Evolutionary conservation across 2,888 invertebrate species (phyloP).

Genomic region (Drosophila koepferae): DNA sequence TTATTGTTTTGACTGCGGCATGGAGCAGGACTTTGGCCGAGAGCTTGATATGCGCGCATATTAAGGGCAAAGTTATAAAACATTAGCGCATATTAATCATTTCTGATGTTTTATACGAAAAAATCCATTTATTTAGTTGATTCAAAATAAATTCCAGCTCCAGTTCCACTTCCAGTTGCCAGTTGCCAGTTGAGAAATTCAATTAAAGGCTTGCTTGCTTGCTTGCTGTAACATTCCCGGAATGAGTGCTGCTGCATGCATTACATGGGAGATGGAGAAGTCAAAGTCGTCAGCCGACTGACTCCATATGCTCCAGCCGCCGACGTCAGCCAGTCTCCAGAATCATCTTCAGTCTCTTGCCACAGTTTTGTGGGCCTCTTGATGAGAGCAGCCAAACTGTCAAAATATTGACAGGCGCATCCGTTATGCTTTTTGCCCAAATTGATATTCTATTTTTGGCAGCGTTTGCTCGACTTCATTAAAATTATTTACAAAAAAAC

Average conservation of each 20-base stretch:
- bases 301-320: slow-evolving; percentile 26
- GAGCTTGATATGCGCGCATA: slow-evolving; percentile 57
- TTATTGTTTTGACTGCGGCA: slow-evolving; percentile 40
- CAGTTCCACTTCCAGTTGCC: slow-evolving; percentile 1
- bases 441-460: slow-evolving; percentile 77
- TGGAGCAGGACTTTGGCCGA: slow-evolving; percentile 48
- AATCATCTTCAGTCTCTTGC: slow-evolving; percentile 1
- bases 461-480: slow-evolving; percentile 63
- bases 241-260: slow-evolving; percentile 35
- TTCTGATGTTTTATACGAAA: slow-evolving; percentile 66
- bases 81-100: slow-evolving; percentile 79
- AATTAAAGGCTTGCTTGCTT: slow-evolving; percentile 62
- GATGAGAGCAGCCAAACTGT: slow-evolving; percentile 63
- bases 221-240: slow-evolving; percentile 56
- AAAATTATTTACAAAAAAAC: slow-evolving; percentile 56
- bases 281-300: neutral
- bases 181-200: slow-evolving; percentile 53
- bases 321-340: slow-evolving; percentile 59
- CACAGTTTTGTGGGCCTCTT: slow-evolving; percentile 28
- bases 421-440: slow-evolving; percentile 78
- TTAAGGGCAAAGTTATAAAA: slow-evolving; percentile 78
- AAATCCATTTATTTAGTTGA: slow-evolving; percentile 68
- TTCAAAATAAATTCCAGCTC: slow-evolving; percentile 25
- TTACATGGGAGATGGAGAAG: slow-evolving; percentile 25
- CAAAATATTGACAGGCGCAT: slow-evolving; percentile 80